Conservation (phyloP, 2,888 invertebrate species). For the Drosophila mulleri region DNA sequence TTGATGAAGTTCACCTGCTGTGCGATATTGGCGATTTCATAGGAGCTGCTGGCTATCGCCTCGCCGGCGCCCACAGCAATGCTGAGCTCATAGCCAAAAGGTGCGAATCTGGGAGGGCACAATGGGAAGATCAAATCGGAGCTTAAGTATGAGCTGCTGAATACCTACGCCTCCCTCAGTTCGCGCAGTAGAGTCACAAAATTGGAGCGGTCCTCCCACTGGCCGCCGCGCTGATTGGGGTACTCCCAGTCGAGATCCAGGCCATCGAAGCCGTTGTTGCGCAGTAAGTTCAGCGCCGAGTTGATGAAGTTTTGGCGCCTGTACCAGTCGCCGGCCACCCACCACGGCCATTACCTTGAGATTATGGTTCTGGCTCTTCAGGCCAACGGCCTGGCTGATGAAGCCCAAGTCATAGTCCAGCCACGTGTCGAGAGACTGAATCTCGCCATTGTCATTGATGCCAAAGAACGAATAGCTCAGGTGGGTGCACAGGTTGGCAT, state of each 20-base stretch:
- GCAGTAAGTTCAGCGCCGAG: conserved; percentile 90
- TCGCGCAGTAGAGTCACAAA: conserved; percentile 85
- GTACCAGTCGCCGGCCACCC: conserved; percentile 91
- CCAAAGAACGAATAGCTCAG: conserved; percentile 78
- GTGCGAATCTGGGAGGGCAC: conserved; percentile 48
- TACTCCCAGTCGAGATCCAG: conserved; percentile 97
- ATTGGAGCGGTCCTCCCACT: conserved; percentile 89
- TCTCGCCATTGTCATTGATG: conserved; percentile 58
- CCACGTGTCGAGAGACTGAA: conserved; percentile 64
- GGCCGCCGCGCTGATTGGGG: conserved; percentile 87
- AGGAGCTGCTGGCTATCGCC: conserved; percentile 45
- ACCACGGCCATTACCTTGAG: conserved; percentile 92
- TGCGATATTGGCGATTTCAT: conserved; percentile 66
- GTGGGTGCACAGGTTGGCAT: conserved; percentile 72
- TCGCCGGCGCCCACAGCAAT: conserved; percentile 86
- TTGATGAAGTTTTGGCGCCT: conserved; percentile 90
- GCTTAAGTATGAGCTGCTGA: too few relatives aligned
- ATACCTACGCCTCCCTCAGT: conserved; percentile 60
- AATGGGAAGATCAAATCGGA: neutral
- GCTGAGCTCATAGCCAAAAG: conserved; percentile 87
- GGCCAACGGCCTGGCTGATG: conserved; percentile 59
- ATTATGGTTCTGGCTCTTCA: conserved; percentile 57
- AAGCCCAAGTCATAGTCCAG: conserved; percentile 67
- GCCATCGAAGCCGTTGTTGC: conserved; percentile 93
- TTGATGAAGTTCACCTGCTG: conserved; percentile 67